Base-by-base conservation (phyloP, 2,888 invertebrate species). In the Tinea pellionella region DNA sequence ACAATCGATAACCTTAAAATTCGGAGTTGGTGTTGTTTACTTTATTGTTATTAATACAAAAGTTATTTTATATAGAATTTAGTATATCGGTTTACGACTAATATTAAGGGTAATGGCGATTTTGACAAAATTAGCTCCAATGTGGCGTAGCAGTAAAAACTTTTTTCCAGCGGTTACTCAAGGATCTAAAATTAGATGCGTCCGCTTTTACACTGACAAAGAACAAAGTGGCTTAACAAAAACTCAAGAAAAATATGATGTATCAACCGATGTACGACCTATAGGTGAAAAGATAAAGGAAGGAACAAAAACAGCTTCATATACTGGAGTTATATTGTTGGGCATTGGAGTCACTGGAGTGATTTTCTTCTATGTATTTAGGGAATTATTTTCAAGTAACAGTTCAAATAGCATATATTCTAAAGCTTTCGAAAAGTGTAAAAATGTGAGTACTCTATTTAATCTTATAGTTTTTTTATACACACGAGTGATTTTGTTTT, bases 361-460 rank as follows among this genome's bases (percentile, higher is more conserved):
- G 1, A 91, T 97, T 75, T 93, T 96, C 72, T 97, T 93, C 76
- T 91, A 93, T 59, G 91, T 97, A 62, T 94, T 95, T 67, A 90
- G 91, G 63, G 97, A 97, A 78, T 80, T 98, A 19, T 96, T 97
- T 79, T 96, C 97, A 1, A 92, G 92, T 63, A 93, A 93, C 65
- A 97, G 96, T 75, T 92, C 96, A 0, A 95, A 94, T 77, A 94
- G 92, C 68, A 90, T 97, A 62, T 97, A 96, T 73, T 91, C 92
- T 15, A 90, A 90, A 67, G 94, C 97, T 1, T 85, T 94, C 16
- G 91, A 94, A 62, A 89, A 90, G 67, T 95, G 96, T 69, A 90
- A 91, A 65, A 89, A 92, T 68, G 90, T 89, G 67, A 76, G 83
- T 72, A 59, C 15, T 19, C 6, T 24, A 24, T 24, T 24, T 24